Percentiles rank a stretch among this genome's conserved stretches.
These are phyloP conservation scores for Dipus sagitta DNA, from an alignment of 2,797 vertebrate species.

Conservation along the genomic window DNA sequence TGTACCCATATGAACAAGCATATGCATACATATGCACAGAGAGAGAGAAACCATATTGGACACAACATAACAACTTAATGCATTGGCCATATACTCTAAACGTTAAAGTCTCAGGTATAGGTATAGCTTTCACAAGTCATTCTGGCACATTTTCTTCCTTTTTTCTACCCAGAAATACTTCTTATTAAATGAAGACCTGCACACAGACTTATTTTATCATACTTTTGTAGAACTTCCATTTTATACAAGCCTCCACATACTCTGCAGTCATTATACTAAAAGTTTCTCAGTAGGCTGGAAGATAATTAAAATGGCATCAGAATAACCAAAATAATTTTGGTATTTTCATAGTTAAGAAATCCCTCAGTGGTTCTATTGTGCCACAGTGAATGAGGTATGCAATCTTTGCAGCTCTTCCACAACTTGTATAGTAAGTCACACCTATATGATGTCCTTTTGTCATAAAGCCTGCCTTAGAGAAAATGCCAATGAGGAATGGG, in stretches of 20 bases:
- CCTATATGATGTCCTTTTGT: background rate
- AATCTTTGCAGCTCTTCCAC: background rate
- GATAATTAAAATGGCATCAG: background rate
- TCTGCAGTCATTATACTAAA: background rate
- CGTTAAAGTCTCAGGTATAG: background rate
- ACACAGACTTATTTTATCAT: background rate
- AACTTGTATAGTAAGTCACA: background rate
- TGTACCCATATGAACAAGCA: too few species aligned
- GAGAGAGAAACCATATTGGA: background rate
- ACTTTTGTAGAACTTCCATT: background rate
- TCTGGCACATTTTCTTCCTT: background rate
- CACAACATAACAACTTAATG: background rate
- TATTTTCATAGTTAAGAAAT: background rate
- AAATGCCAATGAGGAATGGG: background rate
- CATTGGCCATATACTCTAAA: background rate
- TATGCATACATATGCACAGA: too few species aligned
- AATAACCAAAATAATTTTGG: background rate
- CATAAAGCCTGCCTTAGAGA: background rate
- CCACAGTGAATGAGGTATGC: background rate
- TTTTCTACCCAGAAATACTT: background rate
- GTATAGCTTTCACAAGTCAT: background rate
- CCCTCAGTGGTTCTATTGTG: background rate
- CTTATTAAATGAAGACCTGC: background rate
- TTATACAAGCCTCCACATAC: background rate
- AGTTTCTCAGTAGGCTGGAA: background rate